A percentile compares a stretch with the other conserved stretches of the same genome.
phyloP scores from a whole-genome alignment of 2,797 vertebrate species.

The Margarornis squamiger region DNA sequence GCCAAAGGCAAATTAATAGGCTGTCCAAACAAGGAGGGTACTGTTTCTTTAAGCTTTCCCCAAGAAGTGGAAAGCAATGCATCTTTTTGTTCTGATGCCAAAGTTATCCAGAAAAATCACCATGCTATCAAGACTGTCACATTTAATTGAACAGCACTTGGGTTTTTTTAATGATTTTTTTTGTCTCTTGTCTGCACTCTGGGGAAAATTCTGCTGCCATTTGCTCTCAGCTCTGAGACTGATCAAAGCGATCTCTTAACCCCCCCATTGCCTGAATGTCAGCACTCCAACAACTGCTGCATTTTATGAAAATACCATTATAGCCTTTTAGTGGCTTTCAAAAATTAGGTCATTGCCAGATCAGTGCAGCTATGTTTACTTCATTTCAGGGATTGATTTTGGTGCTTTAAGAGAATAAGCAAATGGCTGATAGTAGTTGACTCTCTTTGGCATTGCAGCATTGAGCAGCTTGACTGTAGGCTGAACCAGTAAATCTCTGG shows the following conservation, averaged over 20 bases:
- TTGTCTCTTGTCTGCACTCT: not conserved
- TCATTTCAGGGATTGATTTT: constrained; percentile 48
- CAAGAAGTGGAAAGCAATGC: not conserved
- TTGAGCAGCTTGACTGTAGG: not conserved
- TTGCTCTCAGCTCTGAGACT: not conserved
- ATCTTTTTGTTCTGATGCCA: not conserved
- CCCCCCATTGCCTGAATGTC: not conserved
- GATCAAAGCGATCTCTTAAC: not conserved
- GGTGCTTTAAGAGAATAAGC: constrained; percentile 16
- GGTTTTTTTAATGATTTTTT: not conserved
- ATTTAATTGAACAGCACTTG: constrained; percentile 17
- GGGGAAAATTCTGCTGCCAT: not conserved
- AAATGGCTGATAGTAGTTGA: not conserved
- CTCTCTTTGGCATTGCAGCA: not conserved
- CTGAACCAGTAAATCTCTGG: not conserved
- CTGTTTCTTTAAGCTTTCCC: not conserved
- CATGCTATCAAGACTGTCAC: not conserved
- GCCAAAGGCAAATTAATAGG: not conserved
- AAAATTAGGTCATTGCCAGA: constrained; percentile 34
- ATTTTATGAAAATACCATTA: constrained; percentile 45
- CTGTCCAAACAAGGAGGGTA: not conserved
- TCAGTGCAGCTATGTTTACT: constrained; percentile 37
- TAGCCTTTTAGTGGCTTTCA: constrained; percentile 24
- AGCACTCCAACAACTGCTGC: not conserved
- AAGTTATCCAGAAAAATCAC: not conserved